Percentiles rank a stretch among this genome's conserved stretches.
Evolutionary conservation across 2,797 vertebrate species (phyloP).

Genomic region (Poeciliopsis paucimaculata): DNA sequence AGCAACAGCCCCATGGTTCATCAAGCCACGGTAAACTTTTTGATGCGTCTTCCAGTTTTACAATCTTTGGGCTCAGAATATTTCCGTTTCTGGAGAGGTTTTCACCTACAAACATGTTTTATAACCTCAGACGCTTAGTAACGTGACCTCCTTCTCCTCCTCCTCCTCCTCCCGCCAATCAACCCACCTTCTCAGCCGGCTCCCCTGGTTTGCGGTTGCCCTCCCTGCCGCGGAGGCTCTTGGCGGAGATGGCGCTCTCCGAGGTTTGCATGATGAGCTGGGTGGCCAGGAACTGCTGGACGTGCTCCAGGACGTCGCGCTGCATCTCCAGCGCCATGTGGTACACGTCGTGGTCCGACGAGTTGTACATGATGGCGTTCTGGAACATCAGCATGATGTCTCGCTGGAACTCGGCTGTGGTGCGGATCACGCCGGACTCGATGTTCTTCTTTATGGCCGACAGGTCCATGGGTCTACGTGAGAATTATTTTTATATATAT

Average conservation of each 20-base stretch:
- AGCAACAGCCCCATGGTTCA: neutral
- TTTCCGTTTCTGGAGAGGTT: neutral
- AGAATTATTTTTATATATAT: neutral
- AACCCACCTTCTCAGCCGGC: slow-evolving; percentile 95
- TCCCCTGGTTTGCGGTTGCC: slow-evolving; percentile 94
- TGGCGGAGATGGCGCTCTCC: slow-evolving; percentile 97
- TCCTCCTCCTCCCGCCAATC: neutral
- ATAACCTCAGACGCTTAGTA: neutral
- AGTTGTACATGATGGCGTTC: slow-evolving; percentile 97
- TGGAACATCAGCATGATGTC: slow-evolving; percentile 99
- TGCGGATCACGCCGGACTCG: slow-evolving; percentile 87
- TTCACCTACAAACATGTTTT: neutral
- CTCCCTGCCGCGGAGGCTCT: slow-evolving; percentile 96
- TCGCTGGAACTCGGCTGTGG: slow-evolving; percentile 90
- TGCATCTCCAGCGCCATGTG: slow-evolving; percentile 95
- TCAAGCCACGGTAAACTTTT: neutral
- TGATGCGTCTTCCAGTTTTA: neutral
- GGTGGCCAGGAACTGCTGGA: slow-evolving; percentile 88
- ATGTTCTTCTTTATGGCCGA: slow-evolving; percentile 92
- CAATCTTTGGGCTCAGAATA: neutral
- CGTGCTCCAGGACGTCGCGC: slow-evolving; percentile 90
- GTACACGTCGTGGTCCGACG: slow-evolving; percentile 89
- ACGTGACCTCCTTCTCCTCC: neutral
- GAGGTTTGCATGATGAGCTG: slow-evolving; percentile 89
- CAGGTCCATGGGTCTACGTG: slow-evolving; percentile 91